Evolutionary conservation across 2,113 vertebrate genomes (phyloP).

Genomic region (Willisornis vidua): DNA sequence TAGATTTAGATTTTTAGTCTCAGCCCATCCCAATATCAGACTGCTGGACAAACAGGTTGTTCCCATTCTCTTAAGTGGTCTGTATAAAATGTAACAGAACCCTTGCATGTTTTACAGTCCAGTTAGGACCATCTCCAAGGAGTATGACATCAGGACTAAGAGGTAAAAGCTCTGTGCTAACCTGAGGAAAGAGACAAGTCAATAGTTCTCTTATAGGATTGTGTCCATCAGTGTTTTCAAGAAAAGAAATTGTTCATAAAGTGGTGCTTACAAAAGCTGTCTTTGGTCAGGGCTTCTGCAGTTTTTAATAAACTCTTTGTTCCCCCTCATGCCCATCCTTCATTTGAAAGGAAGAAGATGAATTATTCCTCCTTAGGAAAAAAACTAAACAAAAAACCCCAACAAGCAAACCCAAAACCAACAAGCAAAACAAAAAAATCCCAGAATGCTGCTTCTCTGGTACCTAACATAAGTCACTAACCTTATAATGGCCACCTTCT

Average conservation of each 20-base stretch:
- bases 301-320: neutral
- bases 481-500: conserved; percentile 82
- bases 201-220: neutral
- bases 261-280: neutral
- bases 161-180: neutral
- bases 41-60: neutral
- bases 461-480: neutral
- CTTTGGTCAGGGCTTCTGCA: neutral
- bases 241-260: neutral
- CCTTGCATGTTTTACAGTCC: neutral
- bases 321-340: neutral
- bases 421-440: too few relatives aligned
- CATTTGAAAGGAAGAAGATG: neutral
- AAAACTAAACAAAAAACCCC: too few relatives aligned
- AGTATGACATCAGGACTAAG: neutral
- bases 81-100: neutral
- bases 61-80: neutral
- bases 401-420: neutral
- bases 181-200: neutral
- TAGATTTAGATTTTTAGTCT: neutral
- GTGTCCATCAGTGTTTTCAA: neutral
- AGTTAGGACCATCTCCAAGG: neutral
- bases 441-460: neutral
- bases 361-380: neutral
- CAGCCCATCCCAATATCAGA: neutral